Percentiles rank a stretch among this genome's conserved stretches.
phyloP scores from a whole-genome alignment of 1,140 invertebrate genomes.

The Philaenus spumarius region DNA sequence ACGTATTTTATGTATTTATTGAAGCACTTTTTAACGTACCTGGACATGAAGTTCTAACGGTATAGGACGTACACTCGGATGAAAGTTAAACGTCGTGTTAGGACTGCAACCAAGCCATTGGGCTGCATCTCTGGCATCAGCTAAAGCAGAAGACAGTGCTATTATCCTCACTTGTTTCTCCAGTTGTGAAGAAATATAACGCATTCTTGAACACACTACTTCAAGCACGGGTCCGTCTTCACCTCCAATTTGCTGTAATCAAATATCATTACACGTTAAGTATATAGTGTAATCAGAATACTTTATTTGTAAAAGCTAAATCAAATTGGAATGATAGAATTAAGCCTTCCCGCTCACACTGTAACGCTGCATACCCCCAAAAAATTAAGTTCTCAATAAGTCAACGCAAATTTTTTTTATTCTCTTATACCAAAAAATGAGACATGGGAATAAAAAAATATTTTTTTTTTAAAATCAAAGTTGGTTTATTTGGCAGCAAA shows the following conservation, averaged over 20 bases:
- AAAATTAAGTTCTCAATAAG: too few relatives aligned
- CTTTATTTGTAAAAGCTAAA: background rate
- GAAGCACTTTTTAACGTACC: too few relatives aligned
- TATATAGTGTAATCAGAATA: background rate
- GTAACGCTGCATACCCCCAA: too few relatives aligned
- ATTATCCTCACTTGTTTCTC: constrained; percentile 92
- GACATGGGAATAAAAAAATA: too few relatives aligned
- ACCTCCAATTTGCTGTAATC: constrained; percentile 59
- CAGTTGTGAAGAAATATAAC: constrained; percentile 96
- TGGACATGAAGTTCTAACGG: constrained; percentile 93
- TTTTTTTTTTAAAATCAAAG: too few relatives aligned
- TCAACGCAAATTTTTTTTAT: too few relatives aligned
- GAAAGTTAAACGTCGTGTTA: constrained; percentile 95
- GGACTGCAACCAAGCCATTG: constrained; percentile 95
- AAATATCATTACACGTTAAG: constrained; percentile 11
- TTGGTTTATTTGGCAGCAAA: too few relatives aligned
- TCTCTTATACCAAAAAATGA: too few relatives aligned
- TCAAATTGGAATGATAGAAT: background rate
- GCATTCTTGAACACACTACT: constrained; percentile 94
- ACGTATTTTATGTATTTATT: too few relatives aligned
- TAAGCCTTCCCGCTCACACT: too few relatives aligned
- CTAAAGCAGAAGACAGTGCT: constrained; percentile 89
- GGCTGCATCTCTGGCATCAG: constrained; percentile 91
- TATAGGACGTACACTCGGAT: constrained; percentile 92
- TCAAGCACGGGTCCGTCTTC: constrained; percentile 91